Conservation (phyloP, 1,140 invertebrate genomes). For the Acromyrmex charruanus region DNA sequence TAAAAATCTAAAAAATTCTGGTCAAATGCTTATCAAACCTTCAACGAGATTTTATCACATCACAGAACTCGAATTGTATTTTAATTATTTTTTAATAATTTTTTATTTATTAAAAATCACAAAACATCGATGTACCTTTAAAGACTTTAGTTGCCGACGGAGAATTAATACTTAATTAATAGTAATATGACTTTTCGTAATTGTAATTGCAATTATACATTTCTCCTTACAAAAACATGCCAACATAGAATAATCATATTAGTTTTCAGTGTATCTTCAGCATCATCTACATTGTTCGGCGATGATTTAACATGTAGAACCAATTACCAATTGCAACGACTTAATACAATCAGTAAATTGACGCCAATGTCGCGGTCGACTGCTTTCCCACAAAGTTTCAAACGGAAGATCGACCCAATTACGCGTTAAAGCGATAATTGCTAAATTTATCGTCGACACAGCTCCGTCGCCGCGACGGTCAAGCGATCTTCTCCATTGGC, state of each 20-base stretch:
- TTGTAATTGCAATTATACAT: not conserved
- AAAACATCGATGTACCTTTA: no score
- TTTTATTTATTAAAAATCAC: no score
- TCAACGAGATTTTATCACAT: no score
- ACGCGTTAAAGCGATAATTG: conserved; percentile 82
- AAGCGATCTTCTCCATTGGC: conserved; percentile 75
- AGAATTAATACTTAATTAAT: not conserved
- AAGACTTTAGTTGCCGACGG: no score
- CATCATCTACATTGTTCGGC: conserved; percentile 40
- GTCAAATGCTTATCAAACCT: no score
- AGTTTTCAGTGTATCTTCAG: not conserved
- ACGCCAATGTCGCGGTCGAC: conserved; percentile 81
- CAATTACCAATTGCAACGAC: conserved; percentile 78
- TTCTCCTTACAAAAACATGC: not conserved
- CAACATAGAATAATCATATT: not conserved
- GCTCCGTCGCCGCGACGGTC: conserved; percentile 57
- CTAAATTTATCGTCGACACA: conserved; percentile 80
- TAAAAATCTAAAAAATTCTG: no score
- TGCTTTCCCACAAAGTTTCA: conserved; percentile 82
- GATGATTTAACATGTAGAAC: conserved; percentile 63
- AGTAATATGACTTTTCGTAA: not conserved
- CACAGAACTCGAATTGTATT: no score
- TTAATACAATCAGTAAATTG: conserved; percentile 83
- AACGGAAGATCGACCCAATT: conserved; percentile 79
- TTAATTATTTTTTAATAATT: no score